A percentile compares a stretch with the other conserved stretches of the same genome.
Evolutionary conservation across 2,888 invertebrate species (phyloP).

Genomic region (Drosophila recens): DNA sequence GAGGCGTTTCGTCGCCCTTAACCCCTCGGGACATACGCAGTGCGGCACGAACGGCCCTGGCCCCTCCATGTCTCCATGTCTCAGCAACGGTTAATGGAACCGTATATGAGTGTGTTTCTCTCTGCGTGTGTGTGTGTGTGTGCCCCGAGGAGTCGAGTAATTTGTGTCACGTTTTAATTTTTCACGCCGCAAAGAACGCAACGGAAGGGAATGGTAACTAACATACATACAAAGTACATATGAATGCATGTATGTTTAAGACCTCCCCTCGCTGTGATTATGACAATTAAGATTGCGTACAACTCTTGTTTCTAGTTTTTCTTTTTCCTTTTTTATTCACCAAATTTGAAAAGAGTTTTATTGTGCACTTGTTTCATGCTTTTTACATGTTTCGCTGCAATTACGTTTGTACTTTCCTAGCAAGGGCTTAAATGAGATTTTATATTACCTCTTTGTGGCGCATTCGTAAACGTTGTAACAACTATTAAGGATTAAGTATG

Average conservation of each 20-base stretch:
- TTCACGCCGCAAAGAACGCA: conserved; percentile 68
- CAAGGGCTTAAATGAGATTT: not conserved
- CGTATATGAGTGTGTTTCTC: conserved; percentile 11
- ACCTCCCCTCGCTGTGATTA: conserved; percentile 59
- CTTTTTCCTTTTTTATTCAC: conserved; percentile 2
- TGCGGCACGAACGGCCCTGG: conserved; percentile 55
- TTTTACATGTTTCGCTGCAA: conserved; percentile 32
- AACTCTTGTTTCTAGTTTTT: conserved; percentile 48
- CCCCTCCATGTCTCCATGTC: conserved; percentile 2
- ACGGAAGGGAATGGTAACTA: conserved; percentile 26
- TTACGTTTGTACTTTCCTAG: conserved; percentile 16
- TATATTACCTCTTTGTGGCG: not conserved
- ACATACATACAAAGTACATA: conserved; percentile 1
- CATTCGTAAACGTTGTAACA: conserved; percentile 4
- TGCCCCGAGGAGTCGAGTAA: conserved; percentile 61
- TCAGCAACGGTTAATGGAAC: conserved; percentile 58
- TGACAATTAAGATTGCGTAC: conserved; percentile 69
- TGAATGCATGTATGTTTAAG: conserved; percentile 1
- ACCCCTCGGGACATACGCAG: conserved; percentile 67
- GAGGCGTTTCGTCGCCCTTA: conserved; percentile 46
- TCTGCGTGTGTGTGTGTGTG: conserved; percentile 12
- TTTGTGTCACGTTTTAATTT: conserved; percentile 78
- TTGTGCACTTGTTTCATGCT: conserved; percentile 25
- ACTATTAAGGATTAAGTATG: not conserved
- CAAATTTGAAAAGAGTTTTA: conserved; percentile 38